Percentiles rank a stretch among this genome's conserved stretches.
These are phyloP conservation scores for Nannoperca obscura DNA, from an alignment of 2,797 vertebrate genomes.

Conservation along the genomic window DNA sequence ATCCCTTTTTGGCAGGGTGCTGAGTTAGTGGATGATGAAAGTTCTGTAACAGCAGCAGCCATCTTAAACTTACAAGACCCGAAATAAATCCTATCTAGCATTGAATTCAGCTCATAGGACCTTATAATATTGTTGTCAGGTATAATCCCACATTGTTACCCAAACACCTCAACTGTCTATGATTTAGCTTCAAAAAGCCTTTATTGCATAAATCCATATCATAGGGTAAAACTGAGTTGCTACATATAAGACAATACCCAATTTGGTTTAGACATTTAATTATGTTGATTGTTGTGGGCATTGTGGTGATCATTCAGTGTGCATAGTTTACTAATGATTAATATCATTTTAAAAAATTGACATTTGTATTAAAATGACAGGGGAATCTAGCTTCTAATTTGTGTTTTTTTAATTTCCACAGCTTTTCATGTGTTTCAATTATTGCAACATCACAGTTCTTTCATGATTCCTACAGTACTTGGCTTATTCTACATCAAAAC, in stretches of 20 bases:
- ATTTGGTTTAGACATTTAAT: neutral
- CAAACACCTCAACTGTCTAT: neutral
- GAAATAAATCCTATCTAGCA: slow-evolving; percentile 30
- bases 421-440: neutral
- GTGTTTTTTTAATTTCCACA: too few species aligned
- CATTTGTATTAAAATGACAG: neutral
- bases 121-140: neutral
- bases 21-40: slow-evolving; percentile 65
- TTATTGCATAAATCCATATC: neutral
- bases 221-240: neutral
- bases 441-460: neutral
- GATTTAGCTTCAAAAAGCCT: slow-evolving; percentile 2
- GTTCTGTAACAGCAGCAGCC: slow-evolving; percentile 51
- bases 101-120: slow-evolving; percentile 20
- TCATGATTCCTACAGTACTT: neutral
- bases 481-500: neutral
- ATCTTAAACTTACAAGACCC: slow-evolving; percentile 31
- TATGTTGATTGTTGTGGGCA: neutral
- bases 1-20: slow-evolving; percentile 44
- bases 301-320: slow-evolving; percentile 14
- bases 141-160: slow-evolving; percentile 22
- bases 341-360: neutral
- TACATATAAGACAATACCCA: neutral
- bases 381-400: neutral
- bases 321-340: neutral